These are phyloP conservation scores for Drosophila sproati DNA, from an alignment of 1,140 invertebrate species.

Conservation along the genomic window DNA sequence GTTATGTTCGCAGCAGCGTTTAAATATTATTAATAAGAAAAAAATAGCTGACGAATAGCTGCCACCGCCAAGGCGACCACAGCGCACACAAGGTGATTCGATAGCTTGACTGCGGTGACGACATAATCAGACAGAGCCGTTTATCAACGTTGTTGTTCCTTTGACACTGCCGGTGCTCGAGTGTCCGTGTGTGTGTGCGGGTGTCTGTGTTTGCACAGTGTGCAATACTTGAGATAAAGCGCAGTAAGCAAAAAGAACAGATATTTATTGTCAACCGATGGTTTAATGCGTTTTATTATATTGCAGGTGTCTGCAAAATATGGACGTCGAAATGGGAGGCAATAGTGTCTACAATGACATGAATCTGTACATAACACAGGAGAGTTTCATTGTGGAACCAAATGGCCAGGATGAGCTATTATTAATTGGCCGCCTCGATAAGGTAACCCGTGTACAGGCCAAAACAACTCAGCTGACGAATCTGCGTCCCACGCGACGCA, in stretches of 20 bases:
- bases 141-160: slow-evolving; percentile 13
- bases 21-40: background rate
- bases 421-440: slow-evolving; percentile 89
- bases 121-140: background rate
- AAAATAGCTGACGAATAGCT: background rate
- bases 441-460: slow-evolving; percentile 88
- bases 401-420: slow-evolving; percentile 87
- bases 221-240: slow-evolving; percentile 34
- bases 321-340: slow-evolving; percentile 49
- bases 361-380: slow-evolving; percentile 89
- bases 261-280: background rate
- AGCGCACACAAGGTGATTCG: background rate
- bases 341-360: slow-evolving; percentile 87
- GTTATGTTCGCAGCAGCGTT: slow-evolving; percentile 19
- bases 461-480: slow-evolving; percentile 64
- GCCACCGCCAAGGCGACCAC: background rate
- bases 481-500: slow-evolving; percentile 87
- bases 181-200: slow-evolving; percentile 25
- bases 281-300: background rate
- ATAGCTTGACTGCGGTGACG: slow-evolving; percentile 1
- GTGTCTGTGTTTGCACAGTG: slow-evolving; percentile 30
- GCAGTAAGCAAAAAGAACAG: slow-evolving; percentile 7
- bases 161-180: slow-evolving; percentile 24
- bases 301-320: slow-evolving; percentile 22
- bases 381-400: slow-evolving; percentile 91